phyloP scores from a whole-genome alignment of 1,140 invertebrate species.

The Teleopsis dalmanni region DNA sequence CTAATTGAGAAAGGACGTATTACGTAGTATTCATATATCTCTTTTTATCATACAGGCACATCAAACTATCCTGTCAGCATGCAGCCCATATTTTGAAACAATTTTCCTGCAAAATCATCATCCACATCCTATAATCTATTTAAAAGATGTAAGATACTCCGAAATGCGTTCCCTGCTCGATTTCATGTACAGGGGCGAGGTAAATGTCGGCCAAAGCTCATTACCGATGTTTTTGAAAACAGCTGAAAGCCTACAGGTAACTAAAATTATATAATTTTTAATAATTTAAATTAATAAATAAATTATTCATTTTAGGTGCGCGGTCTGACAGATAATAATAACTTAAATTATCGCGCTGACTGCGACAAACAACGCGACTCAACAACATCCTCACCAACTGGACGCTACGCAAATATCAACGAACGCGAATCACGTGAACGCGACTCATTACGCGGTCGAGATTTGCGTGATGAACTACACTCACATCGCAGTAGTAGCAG shows the following conservation, averaged over 20 bases:
- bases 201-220: slow-evolving; percentile 80
- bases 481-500: slow-evolving; percentile 37
- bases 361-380: slow-evolving; percentile 40
- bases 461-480: slow-evolving; percentile 34
- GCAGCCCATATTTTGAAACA: slow-evolving; percentile 90
- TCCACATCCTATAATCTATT: slow-evolving; percentile 86
- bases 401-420: slow-evolving; percentile 18
- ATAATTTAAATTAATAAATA: not conserved
- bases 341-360: slow-evolving; percentile 50
- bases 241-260: slow-evolving; percentile 81
- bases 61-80: slow-evolving; percentile 87
- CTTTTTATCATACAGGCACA: slow-evolving; percentile 57
- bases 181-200: slow-evolving; percentile 88
- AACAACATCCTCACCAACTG: slow-evolving; percentile 35
- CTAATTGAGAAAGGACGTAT: no score
- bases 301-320: slow-evolving; percentile 43
- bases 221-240: slow-evolving; percentile 83
- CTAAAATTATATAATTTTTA: not conserved
- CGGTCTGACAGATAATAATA: slow-evolving; percentile 79
- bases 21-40: not conserved
- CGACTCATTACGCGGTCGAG: slow-evolving; percentile 18
- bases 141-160: slow-evolving; percentile 79
- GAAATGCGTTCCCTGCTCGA: slow-evolving; percentile 81
- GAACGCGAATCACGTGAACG: slow-evolving; percentile 17
- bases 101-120: slow-evolving; percentile 85